phyloP scores from a whole-genome alignment of 2,113 vertebrate species.

The Cottus gobio region DNA sequence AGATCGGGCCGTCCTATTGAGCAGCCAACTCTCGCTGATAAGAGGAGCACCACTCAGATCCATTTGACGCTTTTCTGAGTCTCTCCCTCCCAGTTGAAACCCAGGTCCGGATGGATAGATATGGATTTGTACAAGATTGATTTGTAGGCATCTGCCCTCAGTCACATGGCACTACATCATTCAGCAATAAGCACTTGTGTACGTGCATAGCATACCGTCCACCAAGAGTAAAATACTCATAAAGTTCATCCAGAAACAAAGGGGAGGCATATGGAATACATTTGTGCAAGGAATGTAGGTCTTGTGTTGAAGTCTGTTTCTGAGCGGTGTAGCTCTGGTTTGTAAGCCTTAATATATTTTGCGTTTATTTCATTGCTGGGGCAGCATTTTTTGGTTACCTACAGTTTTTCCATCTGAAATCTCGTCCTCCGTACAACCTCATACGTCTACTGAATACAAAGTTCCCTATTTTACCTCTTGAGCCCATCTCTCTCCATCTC shows the following conservation, averaged over 20 bases:
- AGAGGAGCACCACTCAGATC: conserved; percentile 10
- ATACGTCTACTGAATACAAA: neutral
- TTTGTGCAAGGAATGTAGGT: conserved; percentile 9
- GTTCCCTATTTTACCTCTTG: neutral
- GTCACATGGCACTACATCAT: neutral
- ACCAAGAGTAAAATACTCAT: neutral
- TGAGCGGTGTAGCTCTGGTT: neutral
- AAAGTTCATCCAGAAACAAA: neutral
- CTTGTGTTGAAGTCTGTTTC: neutral
- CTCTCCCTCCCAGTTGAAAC: conserved; percentile 16
- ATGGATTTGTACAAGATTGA: conserved; percentile 63
- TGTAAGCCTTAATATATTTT: neutral
- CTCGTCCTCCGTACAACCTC: neutral
- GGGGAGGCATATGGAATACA: neutral
- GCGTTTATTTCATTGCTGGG: neutral
- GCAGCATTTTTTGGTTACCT: neutral
- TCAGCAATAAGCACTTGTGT: neutral
- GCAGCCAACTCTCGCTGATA: neutral
- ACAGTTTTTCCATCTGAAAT: neutral
- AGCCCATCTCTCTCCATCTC: neutral
- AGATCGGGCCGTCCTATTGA: conserved; percentile 17
- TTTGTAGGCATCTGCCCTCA: conserved; percentile 32
- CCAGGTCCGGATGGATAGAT: conserved; percentile 31
- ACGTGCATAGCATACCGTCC: conserved; percentile 7
- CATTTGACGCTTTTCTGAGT: conserved; percentile 14